Evolutionary conservation across 2,797 vertebrate genomes (phyloP), one percentile per base, ranked within the genome.

Genomic region (Gila robusta): DNA sequence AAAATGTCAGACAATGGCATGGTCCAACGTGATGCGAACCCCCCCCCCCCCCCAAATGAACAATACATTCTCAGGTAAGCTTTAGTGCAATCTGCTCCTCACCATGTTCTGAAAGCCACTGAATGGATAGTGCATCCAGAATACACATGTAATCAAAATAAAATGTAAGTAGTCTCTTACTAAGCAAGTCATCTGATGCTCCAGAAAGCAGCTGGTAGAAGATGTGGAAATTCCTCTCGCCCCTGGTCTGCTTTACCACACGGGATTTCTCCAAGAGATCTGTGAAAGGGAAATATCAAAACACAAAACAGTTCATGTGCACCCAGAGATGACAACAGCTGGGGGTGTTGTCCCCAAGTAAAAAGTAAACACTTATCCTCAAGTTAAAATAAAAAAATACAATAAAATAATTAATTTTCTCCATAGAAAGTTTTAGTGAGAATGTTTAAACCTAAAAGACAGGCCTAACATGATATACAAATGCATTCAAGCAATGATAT

Each of bases 221-320:
- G 93, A 99, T 85, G 85, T 99, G 98, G 93, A 99, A 99, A 93
- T 99, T 99, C 93, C 98, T 97, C 94, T 99, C 98, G 62, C 97
- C 97, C 91, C 97, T 94, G 6, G 98, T 97, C 93, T 99, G 98
- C 87, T 98, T 99, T 52, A 99, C 98, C 87, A 99, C 98, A 69
- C 98, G 97, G 16, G 98, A 99, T 92, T 99, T 99, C 95, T 99
- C 98, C 81, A 99, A 93, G 28, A 99, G 96, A 95, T 99, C 98
- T 99, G 49, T n/a, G 37, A 16, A n/a, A 69, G 64, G 56, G 62
- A 79, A 54, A 35, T 47, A 88, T 39, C 14, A 70, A 87, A 49
- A 59, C 52, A 47, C 19, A 73, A 28, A 62, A 47, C n/a, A 59
- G 23, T 47, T 41, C 54, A 64, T 28, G 16, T 17, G 44, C 11